Evolutionary conservation across 2,113 vertebrate species (phyloP).

Genomic region (Dipodomys stephensi): DNA sequence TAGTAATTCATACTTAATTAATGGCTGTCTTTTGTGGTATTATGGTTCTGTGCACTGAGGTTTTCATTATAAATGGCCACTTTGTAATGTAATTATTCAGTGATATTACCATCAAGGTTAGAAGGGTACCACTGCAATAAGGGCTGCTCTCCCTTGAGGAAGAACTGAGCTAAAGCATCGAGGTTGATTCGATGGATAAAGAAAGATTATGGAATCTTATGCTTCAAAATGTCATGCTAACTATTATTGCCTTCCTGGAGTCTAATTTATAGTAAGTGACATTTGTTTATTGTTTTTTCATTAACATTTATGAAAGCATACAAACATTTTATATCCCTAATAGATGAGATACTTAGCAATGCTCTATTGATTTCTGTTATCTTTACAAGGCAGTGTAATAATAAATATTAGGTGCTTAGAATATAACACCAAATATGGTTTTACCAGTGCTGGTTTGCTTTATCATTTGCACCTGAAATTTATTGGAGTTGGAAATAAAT

Average conservation of each 20-base stretch:
- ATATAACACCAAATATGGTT: slow-evolving; percentile 25
- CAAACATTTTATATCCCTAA: slow-evolving; percentile 50
- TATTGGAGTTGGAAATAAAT: slow-evolving; percentile 62
- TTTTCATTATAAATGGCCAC: slow-evolving; percentile 70
- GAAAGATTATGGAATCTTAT: slow-evolving; percentile 9
- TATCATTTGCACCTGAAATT: slow-evolving; percentile 64
- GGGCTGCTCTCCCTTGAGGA: background rate
- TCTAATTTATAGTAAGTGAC: slow-evolving; percentile 41
- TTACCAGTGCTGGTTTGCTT: background rate
- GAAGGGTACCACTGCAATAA: background rate
- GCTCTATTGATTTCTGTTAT: slow-evolving; percentile 67
- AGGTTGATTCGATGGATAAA: slow-evolving; percentile 22
- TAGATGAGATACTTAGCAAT: slow-evolving; percentile 59
- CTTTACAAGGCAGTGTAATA: slow-evolving; percentile 65
- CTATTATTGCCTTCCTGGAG: slow-evolving; percentile 2
- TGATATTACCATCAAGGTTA: slow-evolving; percentile 59
- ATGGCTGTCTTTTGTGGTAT: slow-evolving; percentile 61
- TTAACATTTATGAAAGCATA: slow-evolving; percentile 74
- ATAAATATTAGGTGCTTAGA: slow-evolving; percentile 65
- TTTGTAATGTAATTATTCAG: slow-evolving; percentile 65
- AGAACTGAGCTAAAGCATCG: background rate
- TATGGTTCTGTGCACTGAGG: slow-evolving; percentile 54
- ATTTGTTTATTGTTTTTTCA: slow-evolving; percentile 69
- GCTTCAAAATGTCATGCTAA: slow-evolving; percentile 41
- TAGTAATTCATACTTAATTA: slow-evolving; percentile 80